These are phyloP conservation scores for Stegastes partitus DNA, from an alignment of 2,113 vertebrate species.

Conservation along the genomic window DNA sequence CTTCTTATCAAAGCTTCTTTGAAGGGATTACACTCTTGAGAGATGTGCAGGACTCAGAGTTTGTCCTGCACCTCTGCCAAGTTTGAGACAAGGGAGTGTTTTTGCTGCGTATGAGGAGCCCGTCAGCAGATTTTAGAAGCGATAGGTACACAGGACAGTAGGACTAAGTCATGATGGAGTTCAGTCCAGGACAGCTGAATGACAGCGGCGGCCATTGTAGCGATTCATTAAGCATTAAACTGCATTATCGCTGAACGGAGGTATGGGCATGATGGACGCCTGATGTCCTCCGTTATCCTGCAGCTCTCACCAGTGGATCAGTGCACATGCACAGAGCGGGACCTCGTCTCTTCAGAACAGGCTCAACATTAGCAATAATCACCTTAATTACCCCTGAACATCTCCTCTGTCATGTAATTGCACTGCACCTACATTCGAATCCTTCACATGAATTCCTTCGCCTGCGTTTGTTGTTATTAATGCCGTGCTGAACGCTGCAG, in stretches of 20 bases:
- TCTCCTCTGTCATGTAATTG: constrained; percentile 37
- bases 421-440: constrained; percentile 11
- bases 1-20: constrained; percentile 72
- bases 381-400: constrained; percentile 41
- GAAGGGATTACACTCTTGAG: constrained; percentile 63
- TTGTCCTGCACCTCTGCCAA: constrained; percentile 59
- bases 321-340: constrained; percentile 12
- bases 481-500: constrained; percentile 38
- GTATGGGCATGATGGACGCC: constrained; percentile 9
- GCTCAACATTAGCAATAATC: constrained; percentile 34
- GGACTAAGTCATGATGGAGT: constrained; percentile 28
- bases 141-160: constrained; percentile 36
- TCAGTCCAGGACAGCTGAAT: constrained; percentile 33
- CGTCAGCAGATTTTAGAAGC: constrained; percentile 66
- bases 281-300: constrained; percentile 24
- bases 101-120: constrained; percentile 38
- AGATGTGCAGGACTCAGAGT: constrained; percentile 57
- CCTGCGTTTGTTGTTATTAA: constrained; percentile 26
- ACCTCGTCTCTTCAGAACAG: constrained; percentile 24
- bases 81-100: constrained; percentile 59
- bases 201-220: neutral
- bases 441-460: constrained; percentile 7
- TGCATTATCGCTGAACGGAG: neutral
- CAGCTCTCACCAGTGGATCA: constrained; percentile 20
- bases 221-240: constrained; percentile 33